phyloP scores from a whole-genome alignment of 2,888 invertebrate genomes.

The Ormyrus rosae region DNA sequence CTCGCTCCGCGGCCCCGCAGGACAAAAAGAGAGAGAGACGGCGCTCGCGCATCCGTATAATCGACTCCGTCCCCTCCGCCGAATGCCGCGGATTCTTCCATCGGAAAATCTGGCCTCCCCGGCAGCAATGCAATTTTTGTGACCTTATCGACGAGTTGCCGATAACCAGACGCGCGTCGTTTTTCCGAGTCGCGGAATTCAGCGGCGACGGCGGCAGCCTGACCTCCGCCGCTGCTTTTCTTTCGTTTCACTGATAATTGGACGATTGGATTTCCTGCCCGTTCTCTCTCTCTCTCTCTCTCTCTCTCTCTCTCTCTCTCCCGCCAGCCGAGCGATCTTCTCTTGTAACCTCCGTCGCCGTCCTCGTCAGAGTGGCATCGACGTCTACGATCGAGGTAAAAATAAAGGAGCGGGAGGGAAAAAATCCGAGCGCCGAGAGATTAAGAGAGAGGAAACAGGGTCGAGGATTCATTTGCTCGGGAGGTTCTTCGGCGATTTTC shows the following conservation, averaged over 20 bases:
- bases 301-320: too few relatives aligned
- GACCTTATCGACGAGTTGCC: conserved; percentile 52
- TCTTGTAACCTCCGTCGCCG: conserved; percentile 15
- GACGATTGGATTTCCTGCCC: conserved; percentile 39
- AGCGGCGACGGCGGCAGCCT: neutral
- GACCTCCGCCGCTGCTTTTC: conserved; percentile 31
- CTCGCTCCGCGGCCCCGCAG: neutral
- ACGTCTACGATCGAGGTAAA: conserved; percentile 40
- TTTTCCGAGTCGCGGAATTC: conserved; percentile 33
- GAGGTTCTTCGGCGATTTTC: neutral
- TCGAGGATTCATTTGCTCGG: neutral
- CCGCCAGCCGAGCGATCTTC: neutral
- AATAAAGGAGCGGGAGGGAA: neutral
- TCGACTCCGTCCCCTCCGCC: conserved; percentile 26
- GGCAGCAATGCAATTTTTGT: conserved; percentile 53
- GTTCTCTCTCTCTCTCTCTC: neutral
- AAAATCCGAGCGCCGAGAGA: neutral
- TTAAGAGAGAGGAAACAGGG: neutral
- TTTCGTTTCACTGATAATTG: conserved; percentile 54
- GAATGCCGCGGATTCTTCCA: conserved; percentile 45
- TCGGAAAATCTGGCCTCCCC: neutral
- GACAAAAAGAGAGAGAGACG: conserved; percentile 8
- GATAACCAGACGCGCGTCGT: conserved; percentile 47
- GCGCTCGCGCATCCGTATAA: conserved; percentile 37
- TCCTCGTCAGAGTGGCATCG: neutral